A percentile compares a stretch with the other conserved stretches of the same genome.
Evolutionary conservation across 37 sponge, comb jelly and placozoan species (phyloP).

Genomic region (Ephydatia muelleri): DNA sequence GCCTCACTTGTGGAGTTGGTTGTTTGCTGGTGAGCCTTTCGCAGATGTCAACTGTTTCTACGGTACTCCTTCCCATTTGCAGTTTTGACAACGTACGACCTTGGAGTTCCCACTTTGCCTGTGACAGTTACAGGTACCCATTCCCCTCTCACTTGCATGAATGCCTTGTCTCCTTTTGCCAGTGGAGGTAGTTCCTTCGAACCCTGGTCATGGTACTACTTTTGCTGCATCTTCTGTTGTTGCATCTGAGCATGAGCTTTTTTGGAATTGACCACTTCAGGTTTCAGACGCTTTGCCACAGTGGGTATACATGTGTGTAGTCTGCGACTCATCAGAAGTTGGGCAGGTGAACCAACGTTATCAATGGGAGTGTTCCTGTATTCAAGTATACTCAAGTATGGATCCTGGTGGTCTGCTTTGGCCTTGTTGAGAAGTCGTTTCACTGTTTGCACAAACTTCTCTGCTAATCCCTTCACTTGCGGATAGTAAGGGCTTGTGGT

Average conservation of each 20-base stretch:
- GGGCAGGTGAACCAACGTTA: constrained; percentile 36
- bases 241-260: constrained; percentile 7
- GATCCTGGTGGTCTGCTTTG: constrained; percentile 10
- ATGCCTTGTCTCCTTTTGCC: constrained; percentile 27
- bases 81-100: constrained; percentile 27
- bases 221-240: constrained; percentile 18
- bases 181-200: constrained; percentile 13
- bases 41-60: constrained; percentile 37
- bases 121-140: constrained; percentile 23
- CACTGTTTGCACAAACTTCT: constrained; percentile 45
- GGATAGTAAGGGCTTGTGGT: constrained; percentile 65
- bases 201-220: constrained; percentile 25
- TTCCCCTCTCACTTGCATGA: constrained; percentile 22
- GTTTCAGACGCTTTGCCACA: constrained; percentile 9
- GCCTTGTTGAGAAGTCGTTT: constrained; percentile 52
- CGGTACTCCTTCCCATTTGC: constrained; percentile 4
- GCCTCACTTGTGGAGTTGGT: neutral
- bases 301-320: constrained; percentile 43
- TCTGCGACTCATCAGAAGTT: constrained; percentile 46
- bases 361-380: constrained; percentile 47
- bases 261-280: constrained; percentile 10
- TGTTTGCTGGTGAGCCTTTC: neutral
- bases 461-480: constrained; percentile 70
- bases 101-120: constrained; percentile 11
- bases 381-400: constrained; percentile 43